A percentile compares a stretch with the other conserved stretches of the same genome.
Conservation (phyloP, 2,888 invertebrate genomes). For the Scaptomyza cyrtandrae region DNA sequence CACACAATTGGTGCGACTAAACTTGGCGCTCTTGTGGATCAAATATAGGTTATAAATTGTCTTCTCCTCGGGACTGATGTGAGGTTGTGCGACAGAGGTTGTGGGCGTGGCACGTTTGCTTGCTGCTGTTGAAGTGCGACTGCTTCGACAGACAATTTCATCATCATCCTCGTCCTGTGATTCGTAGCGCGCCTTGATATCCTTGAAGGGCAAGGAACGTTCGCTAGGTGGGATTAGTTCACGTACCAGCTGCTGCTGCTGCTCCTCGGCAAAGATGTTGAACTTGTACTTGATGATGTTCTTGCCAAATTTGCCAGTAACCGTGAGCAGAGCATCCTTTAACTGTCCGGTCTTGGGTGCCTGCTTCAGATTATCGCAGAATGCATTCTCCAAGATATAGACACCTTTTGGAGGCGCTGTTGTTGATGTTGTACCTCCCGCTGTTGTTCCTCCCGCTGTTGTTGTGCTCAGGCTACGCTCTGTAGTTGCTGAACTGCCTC, state of each 20-base stretch:
- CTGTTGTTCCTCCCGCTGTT: constrained; percentile 7
- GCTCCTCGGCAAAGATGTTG: constrained; percentile 84
- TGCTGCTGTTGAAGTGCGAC: constrained; percentile 12
- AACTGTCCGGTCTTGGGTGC: constrained; percentile 79
- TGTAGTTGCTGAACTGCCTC: constrained; percentile 81
- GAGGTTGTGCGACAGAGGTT: constrained; percentile 31
- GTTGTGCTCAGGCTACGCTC: constrained; percentile 71
- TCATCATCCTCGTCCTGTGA: constrained; percentile 61
- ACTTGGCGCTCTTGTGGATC: constrained; percentile 83
- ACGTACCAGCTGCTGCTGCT: constrained; percentile 80
- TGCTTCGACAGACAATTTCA: constrained; percentile 81
- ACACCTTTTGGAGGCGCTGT: constrained; percentile 68
- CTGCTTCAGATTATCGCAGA: constrained; percentile 83
- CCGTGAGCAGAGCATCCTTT: constrained; percentile 84
- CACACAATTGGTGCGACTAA: constrained; percentile 82
- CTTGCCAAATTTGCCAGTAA: constrained; percentile 84
- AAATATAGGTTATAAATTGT: constrained; percentile 84
- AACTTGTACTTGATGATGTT: constrained; percentile 85
- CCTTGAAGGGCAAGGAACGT: constrained; percentile 83
- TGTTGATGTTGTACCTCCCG: background rate
- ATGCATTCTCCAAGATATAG: constrained; percentile 83
- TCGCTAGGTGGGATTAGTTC: constrained; percentile 83
- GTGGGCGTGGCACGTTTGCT: constrained; percentile 26
- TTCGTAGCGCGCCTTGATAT: constrained; percentile 82
- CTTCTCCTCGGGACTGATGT: constrained; percentile 83